Base-by-base conservation (phyloP, 2,888 invertebrate genomes). In the Seira sanloemensis region DNA sequence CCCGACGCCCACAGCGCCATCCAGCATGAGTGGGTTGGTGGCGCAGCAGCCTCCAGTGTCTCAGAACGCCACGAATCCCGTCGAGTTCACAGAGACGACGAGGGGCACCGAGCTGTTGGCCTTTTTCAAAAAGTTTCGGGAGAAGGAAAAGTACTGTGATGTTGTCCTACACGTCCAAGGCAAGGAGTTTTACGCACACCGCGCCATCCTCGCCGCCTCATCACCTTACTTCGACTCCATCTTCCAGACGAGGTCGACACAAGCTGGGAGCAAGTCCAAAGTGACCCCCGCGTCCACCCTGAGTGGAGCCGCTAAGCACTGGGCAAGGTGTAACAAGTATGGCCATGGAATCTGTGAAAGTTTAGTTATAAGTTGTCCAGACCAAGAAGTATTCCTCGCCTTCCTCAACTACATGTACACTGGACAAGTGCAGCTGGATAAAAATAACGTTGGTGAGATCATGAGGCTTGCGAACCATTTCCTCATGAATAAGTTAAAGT, bases 381-480 rank as follows among this genome's bases (percentile, higher is more conserved):
- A 93, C 90, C 92, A 93, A 81, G 93, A 92, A 84, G 93, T 93
- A 74, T 94, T 94, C 90, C 91, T 92, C 88, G 91, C 92, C 50
- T 91, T 94, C 73, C 90, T 95, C 24, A 93, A 93, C 90, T 94
- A 94, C 90, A 93, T 94, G 92, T 94, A 94, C 90, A 94, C 94
- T 37, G 94, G 94, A 4, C 92, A 92, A 88, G 93, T 93, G 5
- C 92, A 92, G 9, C 93, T 94, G 76, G 93, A 93, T 89, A 92
- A 93, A 88, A 91, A 92, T 27, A 94, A 93, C 90, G 94, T 94
- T 27, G 92, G 93, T 75, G 94, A 94, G 90, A 90, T 94, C 69
- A 91, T 94, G 65, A 91, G 93, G 87, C 91, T 94, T 77, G 93
- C 94, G 16, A 94, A 94, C 90, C 93, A 93, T 90, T 94, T 94